Evolutionary conservation across 2,113 vertebrate species (phyloP).

Genomic region (Thunnus maccoyii): DNA sequence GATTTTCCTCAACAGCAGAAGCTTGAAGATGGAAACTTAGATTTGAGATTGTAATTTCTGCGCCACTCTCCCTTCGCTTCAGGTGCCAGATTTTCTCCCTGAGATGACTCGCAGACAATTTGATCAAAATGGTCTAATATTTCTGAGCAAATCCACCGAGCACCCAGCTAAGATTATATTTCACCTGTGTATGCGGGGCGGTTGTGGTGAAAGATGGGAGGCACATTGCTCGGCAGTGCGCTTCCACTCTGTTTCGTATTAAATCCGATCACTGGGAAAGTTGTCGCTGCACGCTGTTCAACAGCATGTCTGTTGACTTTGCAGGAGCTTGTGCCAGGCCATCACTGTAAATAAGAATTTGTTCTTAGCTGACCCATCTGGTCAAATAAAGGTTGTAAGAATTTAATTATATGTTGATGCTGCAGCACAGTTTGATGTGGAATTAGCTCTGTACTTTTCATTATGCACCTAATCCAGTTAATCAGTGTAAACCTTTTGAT

Average conservation of each 20-base stretch:
- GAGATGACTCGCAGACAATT: constrained; percentile 56
- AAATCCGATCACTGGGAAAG: constrained; percentile 66
- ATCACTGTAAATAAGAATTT: constrained; percentile 52
- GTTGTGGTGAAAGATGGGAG: constrained; percentile 46
- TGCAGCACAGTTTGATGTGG: constrained; percentile 53
- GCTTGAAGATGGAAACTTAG: constrained; percentile 44
- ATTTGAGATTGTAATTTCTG: constrained; percentile 42
- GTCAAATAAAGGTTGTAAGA: constrained; percentile 65
- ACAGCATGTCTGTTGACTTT: constrained; percentile 70
- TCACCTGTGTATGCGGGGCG: constrained; percentile 65
- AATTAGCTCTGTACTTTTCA: constrained; percentile 54
- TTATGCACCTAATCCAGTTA: constrained; percentile 56
- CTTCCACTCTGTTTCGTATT: constrained; percentile 65
- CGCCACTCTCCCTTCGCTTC: background rate
- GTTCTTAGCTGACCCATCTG: constrained; percentile 74
- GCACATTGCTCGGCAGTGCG: constrained; percentile 50
- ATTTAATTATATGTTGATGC: constrained; percentile 56
- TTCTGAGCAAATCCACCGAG: constrained; percentile 61
- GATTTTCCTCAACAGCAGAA: constrained; percentile 35
- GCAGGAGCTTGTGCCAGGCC: constrained; percentile 48
- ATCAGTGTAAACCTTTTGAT: constrained; percentile 60
- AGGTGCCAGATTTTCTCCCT: constrained; percentile 48
- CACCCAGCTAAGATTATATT: constrained; percentile 66
- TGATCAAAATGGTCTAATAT: constrained; percentile 59
- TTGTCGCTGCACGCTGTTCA: constrained; percentile 59